phyloP scores from a whole-genome alignment of 1,140 invertebrate genomes.

The Eurosta solidaginis region DNA sequence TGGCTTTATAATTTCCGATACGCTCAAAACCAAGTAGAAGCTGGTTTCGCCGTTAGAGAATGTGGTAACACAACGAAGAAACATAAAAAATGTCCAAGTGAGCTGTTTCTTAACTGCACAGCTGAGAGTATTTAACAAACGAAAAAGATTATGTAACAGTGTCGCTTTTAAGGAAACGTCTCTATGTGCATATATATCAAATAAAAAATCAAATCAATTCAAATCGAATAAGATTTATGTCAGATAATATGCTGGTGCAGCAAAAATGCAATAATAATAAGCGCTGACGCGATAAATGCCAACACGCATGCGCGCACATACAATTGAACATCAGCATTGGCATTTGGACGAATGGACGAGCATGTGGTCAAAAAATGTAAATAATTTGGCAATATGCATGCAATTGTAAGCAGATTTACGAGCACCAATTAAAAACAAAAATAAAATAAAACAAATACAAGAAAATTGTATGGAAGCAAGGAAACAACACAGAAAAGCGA shows the following conservation, averaged over 20 bases:
- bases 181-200: neutral
- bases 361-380: neutral
- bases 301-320: constrained; percentile 16
- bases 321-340: constrained; percentile 10
- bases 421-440: too few relatives aligned
- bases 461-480: too few relatives aligned
- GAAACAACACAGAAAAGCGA: too few relatives aligned
- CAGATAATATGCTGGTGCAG: neutral
- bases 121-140: neutral
- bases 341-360: neutral
- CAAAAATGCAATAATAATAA: constrained; percentile 6
- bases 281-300: constrained; percentile 6
- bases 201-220: neutral
- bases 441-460: too few relatives aligned
- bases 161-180: neutral
- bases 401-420: too few relatives aligned
- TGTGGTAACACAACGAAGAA: too few relatives aligned
- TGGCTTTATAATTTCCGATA: too few relatives aligned
- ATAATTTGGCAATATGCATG: neutral
- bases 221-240: neutral
- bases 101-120: too few relatives aligned
- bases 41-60: too few relatives aligned
- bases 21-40: too few relatives aligned
- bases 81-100: too few relatives aligned
- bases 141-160: neutral